Conservation (phyloP, 2,113 vertebrate genomes). For the Phainopepla nitens region DNA sequence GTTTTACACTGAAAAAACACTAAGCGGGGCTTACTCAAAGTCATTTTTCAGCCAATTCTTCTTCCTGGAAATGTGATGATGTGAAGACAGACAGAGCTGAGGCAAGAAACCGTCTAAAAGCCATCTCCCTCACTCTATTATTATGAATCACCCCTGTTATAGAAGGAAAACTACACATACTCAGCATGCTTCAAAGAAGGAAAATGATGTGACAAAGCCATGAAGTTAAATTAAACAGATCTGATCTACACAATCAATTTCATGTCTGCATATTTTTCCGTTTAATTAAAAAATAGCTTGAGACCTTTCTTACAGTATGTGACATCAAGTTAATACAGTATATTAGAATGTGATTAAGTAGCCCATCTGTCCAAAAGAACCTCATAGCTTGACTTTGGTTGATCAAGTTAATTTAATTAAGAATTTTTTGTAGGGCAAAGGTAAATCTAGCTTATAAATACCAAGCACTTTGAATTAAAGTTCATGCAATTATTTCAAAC, state of each 20-base stretch:
- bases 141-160: constrained; percentile 48
- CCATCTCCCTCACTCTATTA: constrained; percentile 70
- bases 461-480: not conserved
- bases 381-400: not conserved
- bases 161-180: constrained; percentile 45
- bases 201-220: constrained; percentile 62
- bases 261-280: not conserved
- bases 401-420: not conserved
- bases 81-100: constrained; percentile 73
- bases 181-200: constrained; percentile 66
- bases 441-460: not conserved
- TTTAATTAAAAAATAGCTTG: constrained; percentile 41
- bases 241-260: constrained; percentile 19
- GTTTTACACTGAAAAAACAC: constrained; percentile 60
- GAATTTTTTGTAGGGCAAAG: not conserved
- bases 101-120: constrained; percentile 64
- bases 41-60: constrained; percentile 72
- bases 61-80: constrained; percentile 76
- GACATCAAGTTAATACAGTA: not conserved
- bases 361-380: not conserved
- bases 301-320: not conserved
- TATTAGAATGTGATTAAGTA: not conserved
- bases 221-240: constrained; percentile 64
- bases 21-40: constrained; percentile 65
- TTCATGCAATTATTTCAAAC: not conserved